Percentiles rank a stretch among this genome's conserved stretches.
Conservation (phyloP, 2,797 vertebrate genomes). For the Cryptoblepharus egeriae region DNA sequence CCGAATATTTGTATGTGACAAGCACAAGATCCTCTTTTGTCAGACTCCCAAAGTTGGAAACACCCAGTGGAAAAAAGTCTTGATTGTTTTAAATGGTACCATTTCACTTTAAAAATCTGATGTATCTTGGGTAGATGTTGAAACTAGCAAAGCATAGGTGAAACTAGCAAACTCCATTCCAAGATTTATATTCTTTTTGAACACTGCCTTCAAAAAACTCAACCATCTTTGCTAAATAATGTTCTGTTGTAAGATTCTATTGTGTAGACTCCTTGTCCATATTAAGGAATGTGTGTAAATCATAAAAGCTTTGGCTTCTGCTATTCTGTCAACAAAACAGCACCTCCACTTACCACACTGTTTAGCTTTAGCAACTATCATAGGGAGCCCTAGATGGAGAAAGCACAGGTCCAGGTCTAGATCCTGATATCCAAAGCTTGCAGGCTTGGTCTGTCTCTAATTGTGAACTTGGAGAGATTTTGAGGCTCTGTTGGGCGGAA, state of each 20-base stretch:
- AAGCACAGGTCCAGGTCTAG: not conserved
- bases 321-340: not conserved
- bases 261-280: too few species aligned
- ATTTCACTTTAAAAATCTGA: slow-evolving; percentile 40
- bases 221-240: slow-evolving; percentile 11
- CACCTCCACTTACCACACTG: not conserved
- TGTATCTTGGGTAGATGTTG: slow-evolving; percentile 20
- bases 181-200: slow-evolving; percentile 36
- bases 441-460: not conserved
- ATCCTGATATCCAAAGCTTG: not conserved
- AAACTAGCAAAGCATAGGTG: slow-evolving; percentile 28
- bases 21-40: slow-evolving; percentile 97
- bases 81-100: slow-evolving; percentile 96
- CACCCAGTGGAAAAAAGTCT: slow-evolving; percentile 99
- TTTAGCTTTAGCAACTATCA: not conserved
- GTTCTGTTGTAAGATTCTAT: too few species aligned
- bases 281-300: not conserved
- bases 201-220: slow-evolving; percentile 17
- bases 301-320: not conserved
- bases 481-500: not conserved
- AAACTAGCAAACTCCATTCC: slow-evolving; percentile 28
- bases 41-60: slow-evolving; percentile 99
- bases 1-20: slow-evolving; percentile 97
- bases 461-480: not conserved
- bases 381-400: not conserved